A percentile compares a stretch with the other conserved stretches of the same genome.
Conservation (phyloP, 1,140 invertebrate genomes). For the Marisa cornuarietis region DNA sequence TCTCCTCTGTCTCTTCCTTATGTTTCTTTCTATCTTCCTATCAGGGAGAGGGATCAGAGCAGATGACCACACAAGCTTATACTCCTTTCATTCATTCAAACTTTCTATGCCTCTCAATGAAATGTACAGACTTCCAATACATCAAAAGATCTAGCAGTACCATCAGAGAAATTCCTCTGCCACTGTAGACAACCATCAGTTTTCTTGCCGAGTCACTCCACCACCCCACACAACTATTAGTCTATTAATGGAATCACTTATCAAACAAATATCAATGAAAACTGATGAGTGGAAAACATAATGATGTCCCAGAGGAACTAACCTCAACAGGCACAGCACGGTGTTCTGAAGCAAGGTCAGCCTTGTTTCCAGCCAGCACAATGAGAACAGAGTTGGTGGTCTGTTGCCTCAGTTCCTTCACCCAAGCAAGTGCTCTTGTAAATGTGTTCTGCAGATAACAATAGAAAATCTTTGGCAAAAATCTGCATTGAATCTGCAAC, state of each 20-base stretch:
- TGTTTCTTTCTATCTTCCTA: no score
- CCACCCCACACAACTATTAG: background rate
- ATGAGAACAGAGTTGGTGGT: constrained; percentile 99
- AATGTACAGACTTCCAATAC: no score
- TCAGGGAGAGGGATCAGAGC: background rate
- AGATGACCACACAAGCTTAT: background rate
- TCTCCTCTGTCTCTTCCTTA: no score
- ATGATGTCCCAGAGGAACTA: constrained; percentile 22
- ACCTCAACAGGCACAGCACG: constrained; percentile 89
- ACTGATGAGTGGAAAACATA: background rate
- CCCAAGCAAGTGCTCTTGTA: constrained; percentile 97
- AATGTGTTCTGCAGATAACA: constrained; percentile 83
- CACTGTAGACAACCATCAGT: background rate
- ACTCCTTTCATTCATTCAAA: background rate
- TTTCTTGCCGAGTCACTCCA: background rate
- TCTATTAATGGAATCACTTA: background rate
- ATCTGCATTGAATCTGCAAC: background rate
- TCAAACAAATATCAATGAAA: background rate
- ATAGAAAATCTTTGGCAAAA: background rate
- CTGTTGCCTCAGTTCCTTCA: constrained; percentile 96
- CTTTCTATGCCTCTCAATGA: background rate
- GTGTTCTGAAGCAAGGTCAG: constrained; percentile 94
- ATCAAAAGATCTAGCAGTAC: no score
- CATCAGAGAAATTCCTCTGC: background rate
- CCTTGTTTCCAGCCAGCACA: constrained; percentile 84